Evolutionary conservation across 2,888 invertebrate species (phyloP), one percentile per base, ranked within the genome.

Genomic region (Rhagonycha lutea): DNA sequence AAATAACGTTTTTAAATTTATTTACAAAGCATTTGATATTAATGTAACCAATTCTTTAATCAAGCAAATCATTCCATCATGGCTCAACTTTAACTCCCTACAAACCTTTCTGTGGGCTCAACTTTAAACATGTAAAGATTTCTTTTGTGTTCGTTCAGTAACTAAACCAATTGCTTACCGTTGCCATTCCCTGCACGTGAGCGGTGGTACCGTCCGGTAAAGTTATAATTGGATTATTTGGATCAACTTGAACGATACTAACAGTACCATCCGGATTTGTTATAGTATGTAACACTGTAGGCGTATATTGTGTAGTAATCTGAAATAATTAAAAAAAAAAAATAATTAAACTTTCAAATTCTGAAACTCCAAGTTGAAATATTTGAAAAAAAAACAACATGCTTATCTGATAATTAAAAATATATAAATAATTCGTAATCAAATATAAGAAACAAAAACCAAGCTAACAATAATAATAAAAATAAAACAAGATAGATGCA

Each of bases 191-290:
- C 88, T 94, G 94, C 77, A 98, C 97, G 89, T 97, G 97, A 72
- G 97, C 98, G 71, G 97, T 97, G 81, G 97, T 97, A 78, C 98
- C 98, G 88, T 98, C 98, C 0, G 98, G 96, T 86, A 98, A 91
- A 67, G 97, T 98, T 83, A 98, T 97, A 84, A 98, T 96, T 79
- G 96, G 96, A 89, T 95, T 96, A 87, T 93, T 95, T 72, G 97
- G 96, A 90, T 97, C 97, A 83, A 97, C 96, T 89, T 98, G 98
- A 81, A 98, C 97, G 80, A 98, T 94, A 78, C 98, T 98, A 79
- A 98, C 96, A 10, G 97, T 95, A 79, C 98, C 98, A 90, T 98
- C 98, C 0, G 98, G 96, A 90, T 98, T 98, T 83, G 96, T 97
- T 88, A 98, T 97, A 8, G 97, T 97, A 88, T 98, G 98, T 75